phyloP scores from a whole-genome alignment of 2,888 invertebrate genomes.

The Lasius platythorax region DNA sequence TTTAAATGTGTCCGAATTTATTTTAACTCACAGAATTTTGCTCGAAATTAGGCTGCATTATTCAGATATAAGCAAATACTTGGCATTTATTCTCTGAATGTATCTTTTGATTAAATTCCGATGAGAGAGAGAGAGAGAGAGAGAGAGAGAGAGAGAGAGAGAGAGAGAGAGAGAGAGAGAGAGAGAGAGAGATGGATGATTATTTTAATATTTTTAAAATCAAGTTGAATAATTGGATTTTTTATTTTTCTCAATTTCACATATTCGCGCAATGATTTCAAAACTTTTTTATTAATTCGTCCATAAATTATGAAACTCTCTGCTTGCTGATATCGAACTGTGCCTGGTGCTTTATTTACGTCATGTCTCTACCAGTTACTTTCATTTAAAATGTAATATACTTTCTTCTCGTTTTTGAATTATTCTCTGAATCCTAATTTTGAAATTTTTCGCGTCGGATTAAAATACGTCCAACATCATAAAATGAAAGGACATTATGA shows the following conservation, averaged over 20 bases:
- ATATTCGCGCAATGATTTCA: constrained; percentile 14
- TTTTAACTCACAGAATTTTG: not conserved
- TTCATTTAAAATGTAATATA: not conserved
- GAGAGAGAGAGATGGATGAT: not conserved
- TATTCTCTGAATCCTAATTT: not conserved
- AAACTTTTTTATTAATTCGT: constrained; percentile 1
- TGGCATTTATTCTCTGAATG: not conserved
- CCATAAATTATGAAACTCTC: not conserved
- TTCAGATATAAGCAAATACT: constrained; percentile 4
- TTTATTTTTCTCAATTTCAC: not conserved
- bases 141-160: too few relatives aligned
- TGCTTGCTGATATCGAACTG: not conserved
- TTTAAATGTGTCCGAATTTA: not conserved
- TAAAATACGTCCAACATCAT: not conserved
- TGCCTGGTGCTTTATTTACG: not conserved
- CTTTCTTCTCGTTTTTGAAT: not conserved
- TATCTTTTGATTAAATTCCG: not conserved
- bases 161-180: too few relatives aligned
- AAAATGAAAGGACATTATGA: not conserved
- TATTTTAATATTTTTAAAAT: constrained; percentile 8
- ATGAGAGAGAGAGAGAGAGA: not conserved
- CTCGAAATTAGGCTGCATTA: not conserved
- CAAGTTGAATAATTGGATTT: not conserved
- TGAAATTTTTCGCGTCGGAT: not conserved
- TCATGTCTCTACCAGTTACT: not conserved